phyloP scores from a whole-genome alignment of 2,113 vertebrate genomes.

The Struthidea cinerea region DNA sequence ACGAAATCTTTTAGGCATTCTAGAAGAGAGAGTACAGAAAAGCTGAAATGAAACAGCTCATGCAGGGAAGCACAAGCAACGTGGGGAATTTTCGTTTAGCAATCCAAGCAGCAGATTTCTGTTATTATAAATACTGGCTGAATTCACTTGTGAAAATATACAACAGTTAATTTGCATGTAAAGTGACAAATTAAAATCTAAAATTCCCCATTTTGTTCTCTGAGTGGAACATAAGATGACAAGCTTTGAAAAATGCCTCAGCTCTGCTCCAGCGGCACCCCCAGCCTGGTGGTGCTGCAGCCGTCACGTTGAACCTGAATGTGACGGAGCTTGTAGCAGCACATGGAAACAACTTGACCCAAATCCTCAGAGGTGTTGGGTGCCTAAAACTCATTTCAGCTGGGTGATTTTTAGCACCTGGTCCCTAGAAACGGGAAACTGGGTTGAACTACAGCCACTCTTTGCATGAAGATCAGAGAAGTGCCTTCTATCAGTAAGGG shows the following conservation, averaged over 20 bases:
- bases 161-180: conserved; percentile 35
- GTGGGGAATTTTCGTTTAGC: not conserved
- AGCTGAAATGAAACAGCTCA: conserved; percentile 3
- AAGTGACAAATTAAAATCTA: conserved; percentile 31
- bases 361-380: not conserved
- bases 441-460: not conserved
- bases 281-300: not conserved
- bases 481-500: not conserved
- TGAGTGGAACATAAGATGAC: not conserved
- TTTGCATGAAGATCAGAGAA: not conserved
- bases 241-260: not conserved
- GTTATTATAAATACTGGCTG: conserved; percentile 16
- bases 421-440: not conserved
- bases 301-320: not conserved
- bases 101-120: conserved; percentile 31
- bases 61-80: not conserved
- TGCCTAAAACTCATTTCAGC: not conserved
- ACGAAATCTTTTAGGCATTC: not conserved
- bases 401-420: not conserved
- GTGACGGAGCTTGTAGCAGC: not conserved
- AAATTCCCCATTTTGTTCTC: not conserved
- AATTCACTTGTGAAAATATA: conserved; percentile 21
- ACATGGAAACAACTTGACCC: not conserved
- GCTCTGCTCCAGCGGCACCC: not conserved
- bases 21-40: not conserved